Percentiles rank a stretch among this genome's conserved stretches.
These are phyloP conservation scores for Timema cristinae DNA, from an alignment of 2,888 invertebrate species.

Conservation along the genomic window DNA sequence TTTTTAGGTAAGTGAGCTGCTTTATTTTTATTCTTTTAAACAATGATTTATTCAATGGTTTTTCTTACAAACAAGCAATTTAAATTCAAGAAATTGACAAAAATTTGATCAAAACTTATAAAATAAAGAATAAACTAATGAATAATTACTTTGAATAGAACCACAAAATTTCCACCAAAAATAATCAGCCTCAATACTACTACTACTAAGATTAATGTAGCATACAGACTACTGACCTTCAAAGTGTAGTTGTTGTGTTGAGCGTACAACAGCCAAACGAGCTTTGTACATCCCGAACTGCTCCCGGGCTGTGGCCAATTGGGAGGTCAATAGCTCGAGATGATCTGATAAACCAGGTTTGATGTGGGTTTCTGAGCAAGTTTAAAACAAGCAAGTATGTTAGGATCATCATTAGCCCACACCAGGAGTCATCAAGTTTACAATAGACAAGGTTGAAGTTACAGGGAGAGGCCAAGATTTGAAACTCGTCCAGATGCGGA, in stretches of 20 bases:
- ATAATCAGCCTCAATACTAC: too few relatives aligned
- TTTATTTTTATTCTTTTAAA: neutral
- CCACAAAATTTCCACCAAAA: neutral
- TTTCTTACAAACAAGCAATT: neutral
- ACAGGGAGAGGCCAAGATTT: too few relatives aligned
- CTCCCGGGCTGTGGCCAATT: slow-evolving; percentile 48
- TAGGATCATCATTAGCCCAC: too few relatives aligned
- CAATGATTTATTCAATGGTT: neutral
- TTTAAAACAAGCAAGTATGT: too few relatives aligned
- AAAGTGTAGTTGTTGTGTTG: slow-evolving; percentile 39
- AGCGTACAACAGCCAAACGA: slow-evolving; percentile 51
- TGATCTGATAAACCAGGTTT: slow-evolving; percentile 48
- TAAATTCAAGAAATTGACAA: neutral
- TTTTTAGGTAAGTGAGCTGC: neutral
- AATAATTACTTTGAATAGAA: neutral
- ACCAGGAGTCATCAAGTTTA: too few relatives aligned
- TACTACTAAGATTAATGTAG: too few relatives aligned
- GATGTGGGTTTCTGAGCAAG: slow-evolving; percentile 46
- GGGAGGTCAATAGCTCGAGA: slow-evolving; percentile 44
- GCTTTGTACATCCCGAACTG: slow-evolving; percentile 49
- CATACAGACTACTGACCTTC: slow-evolving; percentile 17
- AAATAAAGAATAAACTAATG: neutral
- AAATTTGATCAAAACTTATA: neutral
- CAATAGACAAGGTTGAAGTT: too few relatives aligned
- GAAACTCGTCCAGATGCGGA: too few relatives aligned